Percentiles rank a stretch among this genome's conserved stretches.
phyloP scores from a whole-genome alignment of 2,888 invertebrate species.

The Rhingia rostrata region DNA sequence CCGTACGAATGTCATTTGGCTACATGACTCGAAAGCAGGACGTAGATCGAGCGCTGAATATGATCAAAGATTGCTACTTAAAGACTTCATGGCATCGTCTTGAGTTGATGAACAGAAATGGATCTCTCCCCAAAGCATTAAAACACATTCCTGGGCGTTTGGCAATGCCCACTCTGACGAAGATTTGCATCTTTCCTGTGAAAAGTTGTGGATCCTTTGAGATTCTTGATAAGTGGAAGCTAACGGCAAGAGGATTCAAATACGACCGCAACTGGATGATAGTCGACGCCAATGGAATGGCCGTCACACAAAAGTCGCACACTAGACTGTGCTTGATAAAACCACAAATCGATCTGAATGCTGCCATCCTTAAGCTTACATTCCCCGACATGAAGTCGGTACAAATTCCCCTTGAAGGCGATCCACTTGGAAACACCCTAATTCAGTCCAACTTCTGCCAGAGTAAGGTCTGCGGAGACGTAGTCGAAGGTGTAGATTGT shows the following conservation, averaged over 20 bases:
- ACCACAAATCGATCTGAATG: conserved; percentile 88
- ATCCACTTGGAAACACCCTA: conserved; percentile 74
- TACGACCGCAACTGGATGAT: conserved; percentile 98
- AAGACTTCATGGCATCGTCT: conserved; percentile 76
- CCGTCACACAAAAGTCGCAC: conserved; percentile 94
- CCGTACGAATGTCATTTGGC: conserved; percentile 95
- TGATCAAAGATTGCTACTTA: conserved; percentile 91
- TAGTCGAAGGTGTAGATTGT: conserved; percentile 91
- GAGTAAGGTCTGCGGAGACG: conserved; percentile 93
- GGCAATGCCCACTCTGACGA: conserved; percentile 78
- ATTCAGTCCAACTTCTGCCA: conserved; percentile 84
- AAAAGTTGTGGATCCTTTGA: conserved; percentile 94
- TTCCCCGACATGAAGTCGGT: conserved; percentile 87
- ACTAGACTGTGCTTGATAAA: conserved; percentile 90
- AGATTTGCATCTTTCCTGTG: conserved; percentile 91
- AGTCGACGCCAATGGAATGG: conserved; percentile 90
- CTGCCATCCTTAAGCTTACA: conserved; percentile 84
- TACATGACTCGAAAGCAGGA: conserved; percentile 92
- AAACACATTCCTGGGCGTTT: conserved; percentile 77
- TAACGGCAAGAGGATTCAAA: conserved; percentile 90
- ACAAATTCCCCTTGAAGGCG: conserved; percentile 84
- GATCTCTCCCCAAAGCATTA: conserved; percentile 77
- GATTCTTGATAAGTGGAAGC: conserved; percentile 87
- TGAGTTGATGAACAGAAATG: conserved; percentile 75
- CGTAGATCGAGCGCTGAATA: conserved; percentile 87